Percentiles rank a stretch among this genome's conserved stretches.
Conservation (phyloP, 1,140 invertebrate species). For the Anastrepha obliqua region DNA sequence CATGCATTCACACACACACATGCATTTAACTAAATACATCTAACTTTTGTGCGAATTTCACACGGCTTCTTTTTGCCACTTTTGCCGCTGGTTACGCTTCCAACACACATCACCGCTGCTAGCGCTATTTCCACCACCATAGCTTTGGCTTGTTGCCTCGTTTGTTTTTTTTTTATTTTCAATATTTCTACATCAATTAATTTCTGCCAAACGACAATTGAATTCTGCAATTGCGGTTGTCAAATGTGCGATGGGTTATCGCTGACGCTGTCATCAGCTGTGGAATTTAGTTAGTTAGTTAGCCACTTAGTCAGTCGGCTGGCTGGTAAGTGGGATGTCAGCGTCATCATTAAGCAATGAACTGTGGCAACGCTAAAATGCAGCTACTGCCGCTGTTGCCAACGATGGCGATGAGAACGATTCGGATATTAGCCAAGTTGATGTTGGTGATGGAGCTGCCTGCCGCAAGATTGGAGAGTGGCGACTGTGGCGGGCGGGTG, state of each 20-base stretch:
- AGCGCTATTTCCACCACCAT: not conserved
- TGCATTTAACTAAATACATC: no score
- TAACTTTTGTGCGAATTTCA: slow-evolving; percentile 12
- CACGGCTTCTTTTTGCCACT: not conserved
- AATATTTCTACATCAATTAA: slow-evolving; percentile 48
- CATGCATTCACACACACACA: not conserved
- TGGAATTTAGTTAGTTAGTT: slow-evolving; percentile 50
- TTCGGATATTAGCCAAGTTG: slow-evolving; percentile 40
- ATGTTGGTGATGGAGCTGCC: slow-evolving; percentile 33
- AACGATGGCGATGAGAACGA: slow-evolving; percentile 21
- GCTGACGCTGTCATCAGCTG: slow-evolving; percentile 45
- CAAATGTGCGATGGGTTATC: slow-evolving; percentile 49
- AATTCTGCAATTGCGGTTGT: slow-evolving; percentile 48
- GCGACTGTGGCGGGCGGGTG: not conserved
- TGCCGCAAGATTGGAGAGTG: not conserved
- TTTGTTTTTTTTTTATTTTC: not conserved
- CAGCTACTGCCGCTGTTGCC: not conserved
- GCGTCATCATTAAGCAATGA: slow-evolving; percentile 46
- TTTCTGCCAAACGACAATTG: slow-evolving; percentile 48
- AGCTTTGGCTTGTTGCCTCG: not conserved
- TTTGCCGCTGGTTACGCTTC: not conserved
- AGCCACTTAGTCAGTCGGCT: slow-evolving; percentile 16
- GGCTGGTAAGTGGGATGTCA: slow-evolving; percentile 45
- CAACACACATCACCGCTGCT: not conserved
- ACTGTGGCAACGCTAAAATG: slow-evolving; percentile 9